phyloP scores from a whole-genome alignment of 2,888 invertebrate species.

The Anorthoa munda region DNA sequence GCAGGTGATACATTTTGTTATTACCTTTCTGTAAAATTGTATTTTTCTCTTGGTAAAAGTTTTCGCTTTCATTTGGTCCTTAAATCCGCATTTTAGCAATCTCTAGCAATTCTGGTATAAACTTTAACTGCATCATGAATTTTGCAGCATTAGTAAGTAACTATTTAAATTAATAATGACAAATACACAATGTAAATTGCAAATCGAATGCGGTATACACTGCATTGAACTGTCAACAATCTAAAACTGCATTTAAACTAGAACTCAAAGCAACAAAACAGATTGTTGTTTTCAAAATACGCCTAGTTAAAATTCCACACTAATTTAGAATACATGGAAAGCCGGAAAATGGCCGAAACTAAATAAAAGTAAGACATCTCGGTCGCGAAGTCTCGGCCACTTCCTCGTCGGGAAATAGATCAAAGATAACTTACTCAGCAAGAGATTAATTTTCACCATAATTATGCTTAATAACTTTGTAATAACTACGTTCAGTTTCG shows the following conservation, averaged over 20 bases:
- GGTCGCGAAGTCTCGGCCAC: conserved; percentile 66
- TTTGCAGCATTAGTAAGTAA: neutral
- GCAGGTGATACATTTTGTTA: too few relatives aligned
- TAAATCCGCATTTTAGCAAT: neutral
- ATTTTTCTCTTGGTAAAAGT: neutral
- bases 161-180: conserved; percentile 18
- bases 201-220: conserved; percentile 25
- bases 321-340: conserved; percentile 66
- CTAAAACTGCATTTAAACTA: conserved; percentile 31
- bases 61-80: neutral
- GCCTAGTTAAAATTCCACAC: conserved; percentile 68
- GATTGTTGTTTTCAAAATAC: conserved; percentile 40
- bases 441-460: conserved; percentile 81
- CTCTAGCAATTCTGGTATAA: too few relatives aligned
- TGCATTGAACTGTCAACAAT: conserved; percentile 27
- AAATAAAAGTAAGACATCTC: conserved; percentile 60
- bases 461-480: conserved; percentile 78
- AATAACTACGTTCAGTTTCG: conserved; percentile 67
- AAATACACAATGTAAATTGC: conserved; percentile 11
- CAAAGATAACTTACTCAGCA: conserved; percentile 75
- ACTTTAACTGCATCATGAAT: neutral
- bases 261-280: conserved; percentile 36
- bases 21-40: neutral
- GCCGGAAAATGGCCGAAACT: conserved; percentile 65
- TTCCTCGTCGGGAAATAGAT: conserved; percentile 84